Percentiles rank a stretch among this genome's conserved stretches.
phyloP scores from a whole-genome alignment of 2,113 vertebrate genomes.

The Otocyon megalotis region DNA sequence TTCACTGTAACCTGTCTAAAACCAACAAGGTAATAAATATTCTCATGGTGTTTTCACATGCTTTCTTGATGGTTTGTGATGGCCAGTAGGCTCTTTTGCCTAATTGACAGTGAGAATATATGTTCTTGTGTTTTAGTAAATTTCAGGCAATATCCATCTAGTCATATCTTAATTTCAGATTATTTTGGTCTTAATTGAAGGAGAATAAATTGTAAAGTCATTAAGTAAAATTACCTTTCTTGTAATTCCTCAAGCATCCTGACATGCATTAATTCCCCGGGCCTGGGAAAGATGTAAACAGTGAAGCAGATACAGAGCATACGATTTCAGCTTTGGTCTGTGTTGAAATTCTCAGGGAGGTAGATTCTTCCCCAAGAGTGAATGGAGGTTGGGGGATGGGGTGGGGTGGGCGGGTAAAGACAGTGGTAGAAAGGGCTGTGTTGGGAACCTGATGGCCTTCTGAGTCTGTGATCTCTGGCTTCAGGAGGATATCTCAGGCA shows the following conservation, averaged over 20 bases:
- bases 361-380: neutral
- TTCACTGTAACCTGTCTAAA: neutral
- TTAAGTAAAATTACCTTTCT: slow-evolving; percentile 25
- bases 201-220: slow-evolving; percentile 26
- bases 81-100: neutral
- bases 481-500: neutral
- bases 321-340: neutral
- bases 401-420: neutral
- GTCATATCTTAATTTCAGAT: slow-evolving; percentile 44
- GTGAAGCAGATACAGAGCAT: neutral
- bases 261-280: neutral
- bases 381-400: neutral
- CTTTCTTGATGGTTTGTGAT: neutral
- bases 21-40: neutral
- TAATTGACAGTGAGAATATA: neutral
- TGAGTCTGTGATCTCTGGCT: neutral
- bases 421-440: neutral
- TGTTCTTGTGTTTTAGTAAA: neutral
- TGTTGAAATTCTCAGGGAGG: neutral
- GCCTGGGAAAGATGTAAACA: neutral
- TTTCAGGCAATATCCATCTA: neutral
- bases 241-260: neutral
- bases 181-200: slow-evolving; percentile 50
- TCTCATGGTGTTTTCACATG: neutral
- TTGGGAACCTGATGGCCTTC: neutral